These are phyloP conservation scores for Limnephilus lunatus DNA, from an alignment of 2,888 invertebrate genomes.

Conservation along the genomic window DNA sequence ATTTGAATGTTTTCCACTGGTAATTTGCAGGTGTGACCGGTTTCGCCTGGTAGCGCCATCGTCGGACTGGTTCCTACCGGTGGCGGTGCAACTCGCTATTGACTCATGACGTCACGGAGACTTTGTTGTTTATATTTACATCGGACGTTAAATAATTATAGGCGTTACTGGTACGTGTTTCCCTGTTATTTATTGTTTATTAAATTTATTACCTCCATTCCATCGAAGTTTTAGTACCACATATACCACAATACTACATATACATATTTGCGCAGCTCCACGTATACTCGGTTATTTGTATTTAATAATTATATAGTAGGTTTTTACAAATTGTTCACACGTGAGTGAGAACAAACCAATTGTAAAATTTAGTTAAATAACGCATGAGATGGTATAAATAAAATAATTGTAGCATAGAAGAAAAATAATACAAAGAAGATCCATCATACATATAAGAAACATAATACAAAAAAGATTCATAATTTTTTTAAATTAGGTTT, in stretches of 20 bases:
- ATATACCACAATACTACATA: no score
- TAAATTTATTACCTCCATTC: neutral
- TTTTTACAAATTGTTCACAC: no score
- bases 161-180: neutral
- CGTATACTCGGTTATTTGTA: neutral
- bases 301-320: neutral
- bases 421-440: no score
- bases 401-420: no score
- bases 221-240: neutral
- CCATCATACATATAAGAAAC: no score
- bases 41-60: constrained; percentile 2
- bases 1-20: neutral
- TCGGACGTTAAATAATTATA: neutral
- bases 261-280: neutral
- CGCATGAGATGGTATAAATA: no score
- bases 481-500: no score
- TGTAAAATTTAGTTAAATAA: no score
- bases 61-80: neutral
- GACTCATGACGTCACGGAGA: neutral
- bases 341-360: no score
- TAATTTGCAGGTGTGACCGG: constrained; percentile 2
- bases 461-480: no score
- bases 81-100: neutral
- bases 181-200: neutral
- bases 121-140: neutral